phyloP scores from a whole-genome alignment of 2,888 invertebrate species.

The Synanthedon myopaeformis region DNA sequence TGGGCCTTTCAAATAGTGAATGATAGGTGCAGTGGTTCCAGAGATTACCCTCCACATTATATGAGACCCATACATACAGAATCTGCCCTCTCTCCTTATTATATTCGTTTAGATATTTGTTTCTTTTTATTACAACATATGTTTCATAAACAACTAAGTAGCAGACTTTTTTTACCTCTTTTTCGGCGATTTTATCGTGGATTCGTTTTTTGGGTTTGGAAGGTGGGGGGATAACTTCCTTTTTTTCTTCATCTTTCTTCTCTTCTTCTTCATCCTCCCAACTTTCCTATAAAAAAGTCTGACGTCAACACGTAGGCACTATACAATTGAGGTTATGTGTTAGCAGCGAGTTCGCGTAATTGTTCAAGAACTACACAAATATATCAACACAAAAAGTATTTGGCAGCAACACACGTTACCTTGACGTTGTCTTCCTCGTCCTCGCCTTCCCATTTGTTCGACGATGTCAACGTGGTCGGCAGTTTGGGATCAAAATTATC shows the following conservation, averaged over 20 bases:
- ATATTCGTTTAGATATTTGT: too few relatives aligned
- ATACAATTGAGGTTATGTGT: constrained; percentile 48
- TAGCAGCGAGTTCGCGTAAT: constrained; percentile 4
- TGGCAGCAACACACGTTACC: constrained; percentile 66
- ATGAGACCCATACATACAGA: too few relatives aligned
- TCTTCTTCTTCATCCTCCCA: constrained; percentile 94
- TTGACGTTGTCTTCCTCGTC: constrained; percentile 89
- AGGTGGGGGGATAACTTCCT: constrained; percentile 69
- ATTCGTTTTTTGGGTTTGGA: constrained; percentile 81
- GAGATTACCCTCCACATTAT: too few relatives aligned
- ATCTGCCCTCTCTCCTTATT: too few relatives aligned
- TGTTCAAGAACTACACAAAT: not conserved
- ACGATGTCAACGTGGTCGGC: constrained; percentile 67
- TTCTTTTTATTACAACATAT: too few relatives aligned
- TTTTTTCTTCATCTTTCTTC: constrained; percentile 81
- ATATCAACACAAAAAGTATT: constrained; percentile 15
- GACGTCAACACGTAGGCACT: constrained; percentile 57
- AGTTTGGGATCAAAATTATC: constrained; percentile 78
- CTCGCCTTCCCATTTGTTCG: constrained; percentile 89
- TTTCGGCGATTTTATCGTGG: constrained; percentile 86
- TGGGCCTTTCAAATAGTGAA: too few relatives aligned
- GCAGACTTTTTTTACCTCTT: constrained; percentile 72
- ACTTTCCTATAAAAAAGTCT: constrained; percentile 78
- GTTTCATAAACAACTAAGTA: too few relatives aligned
- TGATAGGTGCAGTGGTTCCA: too few relatives aligned